phyloP scores from a whole-genome alignment of 2,888 invertebrate genomes.

The Protonemura montana region DNA sequence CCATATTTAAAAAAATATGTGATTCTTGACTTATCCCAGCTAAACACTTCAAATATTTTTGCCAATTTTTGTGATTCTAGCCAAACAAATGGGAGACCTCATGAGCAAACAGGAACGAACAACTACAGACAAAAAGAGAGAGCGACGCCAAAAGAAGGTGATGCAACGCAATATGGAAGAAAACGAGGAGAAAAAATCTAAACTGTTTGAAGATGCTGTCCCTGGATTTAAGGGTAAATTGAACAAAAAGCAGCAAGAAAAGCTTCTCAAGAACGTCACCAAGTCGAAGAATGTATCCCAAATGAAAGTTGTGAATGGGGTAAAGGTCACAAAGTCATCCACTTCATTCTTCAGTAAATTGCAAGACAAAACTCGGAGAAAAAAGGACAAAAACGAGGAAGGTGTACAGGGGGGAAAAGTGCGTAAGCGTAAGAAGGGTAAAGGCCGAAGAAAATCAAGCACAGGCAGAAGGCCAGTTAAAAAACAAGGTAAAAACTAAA shows the following conservation, averaged over 20 bases:
- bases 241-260: slow-evolving; percentile 66
- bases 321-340: slow-evolving; percentile 72
- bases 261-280: slow-evolving; percentile 68
- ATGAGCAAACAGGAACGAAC: slow-evolving; percentile 82
- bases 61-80: slow-evolving; percentile 54
- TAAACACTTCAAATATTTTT: too few relatives aligned
- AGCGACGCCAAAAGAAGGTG: slow-evolving; percentile 85
- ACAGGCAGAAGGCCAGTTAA: slow-evolving; percentile 62
- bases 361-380: slow-evolving; percentile 85
- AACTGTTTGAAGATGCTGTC: slow-evolving; percentile 60
- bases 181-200: slow-evolving; percentile 61
- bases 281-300: slow-evolving; percentile 70
- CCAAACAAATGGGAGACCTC: slow-evolving; percentile 61
- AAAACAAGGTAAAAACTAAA: slow-evolving; percentile 57
- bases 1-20: too few relatives aligned
- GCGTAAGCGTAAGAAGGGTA: too few relatives aligned
- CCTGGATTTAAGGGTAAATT: slow-evolving; percentile 65
- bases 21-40: too few relatives aligned
- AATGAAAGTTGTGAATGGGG: slow-evolving; percentile 61
- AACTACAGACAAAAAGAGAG: slow-evolving; percentile 87
- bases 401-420: too few relatives aligned
- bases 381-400: too few relatives aligned
- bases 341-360: slow-evolving; percentile 87
- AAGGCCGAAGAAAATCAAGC: too few relatives aligned
- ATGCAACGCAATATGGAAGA: slow-evolving; percentile 68